phyloP scores from a whole-genome alignment of 2,797 vertebrate genomes.

The Lacerta viridis region DNA sequence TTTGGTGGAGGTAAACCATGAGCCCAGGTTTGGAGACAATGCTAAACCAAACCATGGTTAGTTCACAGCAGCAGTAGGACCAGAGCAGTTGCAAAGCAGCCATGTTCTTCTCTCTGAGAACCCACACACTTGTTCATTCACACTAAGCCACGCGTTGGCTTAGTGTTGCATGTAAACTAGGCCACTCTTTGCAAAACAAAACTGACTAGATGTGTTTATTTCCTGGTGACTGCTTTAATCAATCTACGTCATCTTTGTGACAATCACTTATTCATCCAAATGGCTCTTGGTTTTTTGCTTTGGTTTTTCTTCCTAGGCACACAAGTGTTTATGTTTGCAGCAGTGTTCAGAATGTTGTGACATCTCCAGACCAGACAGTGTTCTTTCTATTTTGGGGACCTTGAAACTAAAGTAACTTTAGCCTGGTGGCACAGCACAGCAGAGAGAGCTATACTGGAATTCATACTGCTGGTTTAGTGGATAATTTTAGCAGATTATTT shows the following conservation, averaged over 20 bases:
- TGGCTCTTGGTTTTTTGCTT: background rate
- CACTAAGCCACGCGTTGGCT: too few relatives aligned
- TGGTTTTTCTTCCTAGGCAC: slow-evolving; percentile 20
- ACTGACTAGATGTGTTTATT: background rate
- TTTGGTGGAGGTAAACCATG: too few relatives aligned
- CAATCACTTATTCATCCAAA: slow-evolving; percentile 11
- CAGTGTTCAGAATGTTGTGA: slow-evolving; percentile 37
- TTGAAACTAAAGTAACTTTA: slow-evolving; percentile 45
- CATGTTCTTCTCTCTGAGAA: too few relatives aligned
- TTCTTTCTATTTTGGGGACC: slow-evolving; percentile 61
- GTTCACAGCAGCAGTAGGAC: too few relatives aligned
- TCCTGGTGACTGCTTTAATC: slow-evolving; percentile 4
- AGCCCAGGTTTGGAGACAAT: too few relatives aligned
- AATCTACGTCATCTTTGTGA: slow-evolving; percentile 3
- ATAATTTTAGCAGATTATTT: slow-evolving; percentile 9
- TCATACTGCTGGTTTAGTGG: slow-evolving; percentile 51
- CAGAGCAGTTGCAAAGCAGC: too few relatives aligned
- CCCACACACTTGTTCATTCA: too few relatives aligned
- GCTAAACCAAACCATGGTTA: too few relatives aligned
- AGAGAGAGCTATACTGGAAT: slow-evolving; percentile 53
- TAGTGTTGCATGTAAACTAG: too few relatives aligned
- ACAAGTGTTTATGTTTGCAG: slow-evolving; percentile 3
- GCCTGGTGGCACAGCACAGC: slow-evolving; percentile 43
- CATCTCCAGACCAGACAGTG: slow-evolving; percentile 41
- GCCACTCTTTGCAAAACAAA: background rate